phyloP scores from a whole-genome alignment of 2,113 vertebrate species.

The Choloepus hoffmanni region DNA sequence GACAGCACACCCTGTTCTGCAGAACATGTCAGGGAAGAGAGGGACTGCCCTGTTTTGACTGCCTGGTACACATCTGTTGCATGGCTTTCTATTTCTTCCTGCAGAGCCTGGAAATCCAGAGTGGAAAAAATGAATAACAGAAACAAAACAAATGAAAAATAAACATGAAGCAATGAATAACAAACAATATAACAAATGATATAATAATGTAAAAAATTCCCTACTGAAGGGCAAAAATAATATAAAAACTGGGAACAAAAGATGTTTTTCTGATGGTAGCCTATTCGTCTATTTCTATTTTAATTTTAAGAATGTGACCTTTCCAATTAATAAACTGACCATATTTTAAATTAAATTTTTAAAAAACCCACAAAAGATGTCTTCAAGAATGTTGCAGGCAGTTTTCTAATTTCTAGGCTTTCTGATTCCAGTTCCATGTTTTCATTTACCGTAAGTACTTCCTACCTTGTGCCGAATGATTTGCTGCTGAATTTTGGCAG shows the following conservation, averaged over 20 bases:
- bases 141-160: slow-evolving; percentile 85
- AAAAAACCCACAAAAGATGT: background rate
- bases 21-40: slow-evolving; percentile 92
- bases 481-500: slow-evolving; percentile 98
- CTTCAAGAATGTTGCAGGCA: background rate
- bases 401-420: slow-evolving; percentile 34
- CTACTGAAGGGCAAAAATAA: background rate
- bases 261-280: background rate
- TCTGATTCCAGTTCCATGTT: background rate
- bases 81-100: slow-evolving; percentile 93
- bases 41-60: slow-evolving; percentile 90
- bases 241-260: slow-evolving; percentile 41
- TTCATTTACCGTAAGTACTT: background rate
- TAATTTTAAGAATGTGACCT: slow-evolving; percentile 51
- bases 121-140: slow-evolving; percentile 88
- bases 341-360: slow-evolving; percentile 55
- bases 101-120: slow-evolving; percentile 91
- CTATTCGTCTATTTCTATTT: slow-evolving; percentile 39
- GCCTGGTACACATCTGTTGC: slow-evolving; percentile 89
- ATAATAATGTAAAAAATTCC: slow-evolving; percentile 62
- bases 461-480: slow-evolving; percentile 96
- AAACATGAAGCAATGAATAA: slow-evolving; percentile 71
- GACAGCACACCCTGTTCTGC: slow-evolving; percentile 91
- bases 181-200: slow-evolving; percentile 79
- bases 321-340: slow-evolving; percentile 44